A percentile compares a stretch with the other conserved stretches of the same genome.
Conservation (phyloP, 2,888 invertebrate species). For the Perdita meconis region DNA sequence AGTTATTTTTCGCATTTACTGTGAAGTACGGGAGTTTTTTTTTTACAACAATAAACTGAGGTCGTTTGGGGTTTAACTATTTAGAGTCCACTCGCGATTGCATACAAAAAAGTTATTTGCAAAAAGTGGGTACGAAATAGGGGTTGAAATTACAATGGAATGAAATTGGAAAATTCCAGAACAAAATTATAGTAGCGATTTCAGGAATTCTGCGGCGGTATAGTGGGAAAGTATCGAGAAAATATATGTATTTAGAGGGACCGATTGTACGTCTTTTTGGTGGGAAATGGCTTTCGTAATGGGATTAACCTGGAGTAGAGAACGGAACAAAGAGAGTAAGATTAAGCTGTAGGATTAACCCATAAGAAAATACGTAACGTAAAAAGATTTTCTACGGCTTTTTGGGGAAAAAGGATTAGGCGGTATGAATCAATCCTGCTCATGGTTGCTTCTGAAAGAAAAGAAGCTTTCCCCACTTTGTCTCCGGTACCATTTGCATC, state of each 20-base stretch:
- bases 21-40: not conserved
- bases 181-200: not conserved
- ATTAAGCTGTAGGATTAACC: constrained; percentile 62
- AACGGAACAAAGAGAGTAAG: constrained; percentile 34
- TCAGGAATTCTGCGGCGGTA: not conserved
- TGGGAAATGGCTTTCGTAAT: constrained; percentile 50
- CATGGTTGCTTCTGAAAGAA: constrained; percentile 23
- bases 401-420: constrained; percentile 19
- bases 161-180: too few species aligned
- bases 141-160: too few species aligned
- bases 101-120: too few species aligned
- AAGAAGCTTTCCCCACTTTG: constrained; percentile 21
- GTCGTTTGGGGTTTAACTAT: not conserved
- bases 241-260: constrained; percentile 16
- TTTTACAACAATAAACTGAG: not conserved
- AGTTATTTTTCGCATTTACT: not conserved
- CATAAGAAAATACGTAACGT: constrained; percentile 58
- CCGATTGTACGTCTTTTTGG: constrained; percentile 25
- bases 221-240: too few species aligned
- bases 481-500: constrained; percentile 15
- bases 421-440: constrained; percentile 38
- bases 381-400: constrained; percentile 57
- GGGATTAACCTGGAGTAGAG: constrained; percentile 46
- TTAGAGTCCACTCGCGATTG: too few species aligned
- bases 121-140: too few species aligned